Base-by-base conservation (phyloP, 2,113 vertebrate species). In the Condylura cristata region DNA sequence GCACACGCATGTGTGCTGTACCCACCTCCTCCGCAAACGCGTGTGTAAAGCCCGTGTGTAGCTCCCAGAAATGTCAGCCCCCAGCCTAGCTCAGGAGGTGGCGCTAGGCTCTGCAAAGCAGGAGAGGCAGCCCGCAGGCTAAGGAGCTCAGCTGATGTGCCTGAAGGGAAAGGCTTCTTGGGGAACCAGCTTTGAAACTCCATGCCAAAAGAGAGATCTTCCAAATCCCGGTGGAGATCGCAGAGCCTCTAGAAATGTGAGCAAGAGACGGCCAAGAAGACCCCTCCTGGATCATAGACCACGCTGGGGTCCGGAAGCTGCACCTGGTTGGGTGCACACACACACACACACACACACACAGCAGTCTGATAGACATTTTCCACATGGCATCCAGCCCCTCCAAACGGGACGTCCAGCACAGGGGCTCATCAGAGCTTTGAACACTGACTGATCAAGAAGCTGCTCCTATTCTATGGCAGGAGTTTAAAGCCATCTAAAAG, bases 381-480 rank as follows among this genome's bases (percentile, higher is more conserved):
- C 60, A 16, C 0, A 0, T 4, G 0, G 0, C 20, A 60, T 20
- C 18, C 68, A 83, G 60, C 30, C 8, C 16, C 2, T n/a, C 6
- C 5, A 30, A n/a, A 84, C 24, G 32, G 39, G 65, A 81, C 1
- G 6, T 18, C 63, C 32, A 66, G 72, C 72, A 16, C 10, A 20
- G 65, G 6, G 24, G 8, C 28, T 84, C 6, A 28, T 12, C 11
- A 5, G 44, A 44, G 22, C 28, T n/a, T 89, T 22, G 24, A 6
- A 28, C 30, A 3, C 2, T 7, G 24, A 30, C 5, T 0, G 28
- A 20, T 34, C 4, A 6, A 44, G 34, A 12, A 61, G 28, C 11
- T 3, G 0, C 61, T 28, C 39, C 6, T 14, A 13, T 44, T 51
- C 34, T 8, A n/a, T 9, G 6, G 34, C 11, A 9, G 6, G 30